Evolutionary conservation across 2,888 invertebrate genomes (phyloP), one percentile per base, ranked within the genome.

Genomic region (Venusia cambrica): DNA sequence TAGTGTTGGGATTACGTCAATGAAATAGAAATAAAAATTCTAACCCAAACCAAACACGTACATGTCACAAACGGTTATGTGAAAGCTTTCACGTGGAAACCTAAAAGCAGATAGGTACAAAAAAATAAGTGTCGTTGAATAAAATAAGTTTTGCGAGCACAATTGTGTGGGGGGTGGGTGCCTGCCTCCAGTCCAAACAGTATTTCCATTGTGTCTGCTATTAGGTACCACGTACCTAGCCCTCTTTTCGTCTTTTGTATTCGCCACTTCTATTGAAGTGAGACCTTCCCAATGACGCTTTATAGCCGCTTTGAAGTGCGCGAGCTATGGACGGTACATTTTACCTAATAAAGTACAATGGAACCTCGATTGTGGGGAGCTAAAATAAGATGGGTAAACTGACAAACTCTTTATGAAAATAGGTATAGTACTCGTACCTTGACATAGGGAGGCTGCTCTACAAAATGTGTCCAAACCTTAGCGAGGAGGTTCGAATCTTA

Each of bases 221-320:
- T 84, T 83, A n/a, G n/a, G n/a, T n/a, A n/a, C n/a, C n/a, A n/a
- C n/a, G n/a, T n/a, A 84, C 84, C 80, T 83, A 83, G 83, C 83
- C 80, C 81, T 83, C 80, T 76, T 76, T 79, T 75, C 78, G 70
- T 70, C 83, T 74, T 81, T 85, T 84, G 84, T 85, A 69, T 73
- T 78, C 78, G 69, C 61, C 74, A 75, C 75, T 74, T 67, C 81
- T 75, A 81, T 84, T 81, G 80, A 83, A 76, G 79, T 74, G 79
- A 78, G 76, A 79, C 79, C 79, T 81, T 77, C 76, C 37, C 77
- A 76, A 84, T 81, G 81, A 77, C 75, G 77, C 71, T 78, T 76
- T 80, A 76, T 73, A 69, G 70, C 57, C 65, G 72, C 78, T 80
- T 81, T 80, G 78, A 81, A 78, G 78, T 79, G 73, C 73, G 70